Conservation (phyloP, 1,140 invertebrate species). For the Drosophila nigromelanica region DNA sequence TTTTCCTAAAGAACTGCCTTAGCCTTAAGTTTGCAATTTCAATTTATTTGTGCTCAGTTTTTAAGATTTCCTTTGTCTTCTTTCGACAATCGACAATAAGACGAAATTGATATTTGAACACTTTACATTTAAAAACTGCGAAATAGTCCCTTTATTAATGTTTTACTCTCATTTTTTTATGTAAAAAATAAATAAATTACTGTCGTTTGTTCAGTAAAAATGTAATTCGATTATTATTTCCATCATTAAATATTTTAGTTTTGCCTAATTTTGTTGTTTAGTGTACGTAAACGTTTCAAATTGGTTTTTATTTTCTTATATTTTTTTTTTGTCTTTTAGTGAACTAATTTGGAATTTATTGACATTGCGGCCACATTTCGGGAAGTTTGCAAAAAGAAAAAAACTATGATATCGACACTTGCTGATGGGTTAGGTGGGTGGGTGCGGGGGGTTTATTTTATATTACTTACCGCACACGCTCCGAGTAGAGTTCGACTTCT, state of each 20-base stretch:
- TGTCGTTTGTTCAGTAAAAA: no score
- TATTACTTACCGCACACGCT: conserved; percentile 89
- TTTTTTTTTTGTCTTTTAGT: conserved; percentile 4
- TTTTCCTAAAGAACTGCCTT: no score
- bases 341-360: conserved; percentile 50
- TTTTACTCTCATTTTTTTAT: no score
- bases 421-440: no score
- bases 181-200: not conserved
- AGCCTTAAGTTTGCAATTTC: no score
- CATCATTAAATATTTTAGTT: not conserved
- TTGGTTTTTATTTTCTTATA: not conserved
- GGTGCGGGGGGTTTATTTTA: not conserved
- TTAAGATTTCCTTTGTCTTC: no score
- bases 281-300: conserved; percentile 52
- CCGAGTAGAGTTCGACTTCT: conserved; percentile 92
- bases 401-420: conserved; percentile 3
- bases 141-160: no score
- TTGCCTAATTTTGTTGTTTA: conserved; percentile 24
- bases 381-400: conserved; percentile 65
- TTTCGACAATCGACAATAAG: no score
- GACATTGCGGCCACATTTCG: conserved; percentile 59
- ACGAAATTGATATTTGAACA: no score
- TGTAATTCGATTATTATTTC: not conserved
- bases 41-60: no score
- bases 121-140: no score